Percentiles rank a stretch among this genome's conserved stretches.
Conservation (phyloP, 2,888 invertebrate genomes). For the Plutella xylostella region DNA sequence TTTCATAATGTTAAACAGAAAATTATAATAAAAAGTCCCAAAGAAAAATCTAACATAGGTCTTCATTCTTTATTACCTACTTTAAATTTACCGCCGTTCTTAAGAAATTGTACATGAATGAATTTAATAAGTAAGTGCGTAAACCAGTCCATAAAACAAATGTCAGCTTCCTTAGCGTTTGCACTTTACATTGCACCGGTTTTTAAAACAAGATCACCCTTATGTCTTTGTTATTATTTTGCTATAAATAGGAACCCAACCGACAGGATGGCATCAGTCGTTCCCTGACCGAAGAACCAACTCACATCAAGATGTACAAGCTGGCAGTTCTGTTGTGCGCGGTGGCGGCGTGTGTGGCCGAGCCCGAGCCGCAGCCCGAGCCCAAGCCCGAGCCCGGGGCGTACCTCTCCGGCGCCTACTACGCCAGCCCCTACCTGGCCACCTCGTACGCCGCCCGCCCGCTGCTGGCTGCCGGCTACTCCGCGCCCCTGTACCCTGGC, state of each 20-base stretch:
- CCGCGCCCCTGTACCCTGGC: conserved; percentile 17
- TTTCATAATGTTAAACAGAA: too few relatives aligned
- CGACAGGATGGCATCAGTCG: conserved; percentile 13
- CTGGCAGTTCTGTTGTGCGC: conserved; percentile 55
- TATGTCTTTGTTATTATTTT: background rate
- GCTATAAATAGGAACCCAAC: background rate
- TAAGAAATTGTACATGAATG: background rate
- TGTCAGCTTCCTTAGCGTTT: background rate
- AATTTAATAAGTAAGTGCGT: background rate
- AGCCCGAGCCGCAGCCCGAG: conserved; percentile 16
- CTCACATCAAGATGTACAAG: conserved; percentile 30
- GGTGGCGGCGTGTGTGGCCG: conserved; percentile 48
- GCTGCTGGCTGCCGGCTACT: conserved; percentile 11
- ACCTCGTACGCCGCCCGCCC: conserved; percentile 18
- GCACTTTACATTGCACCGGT: conserved; percentile 1
- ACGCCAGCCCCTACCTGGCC: conserved; percentile 22
- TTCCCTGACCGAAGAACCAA: conserved; percentile 7
- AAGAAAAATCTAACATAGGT: too few relatives aligned
- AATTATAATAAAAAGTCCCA: too few relatives aligned
- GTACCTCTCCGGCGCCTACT: background rate
- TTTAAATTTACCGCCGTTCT: too few relatives aligned
- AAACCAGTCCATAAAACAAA: background rate
- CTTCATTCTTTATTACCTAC: too few relatives aligned
- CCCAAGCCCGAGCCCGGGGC: conserved; percentile 32
- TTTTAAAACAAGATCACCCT: background rate